phyloP scores from a whole-genome alignment of 2,888 invertebrate species.

The Oscheius sp. region DNA sequence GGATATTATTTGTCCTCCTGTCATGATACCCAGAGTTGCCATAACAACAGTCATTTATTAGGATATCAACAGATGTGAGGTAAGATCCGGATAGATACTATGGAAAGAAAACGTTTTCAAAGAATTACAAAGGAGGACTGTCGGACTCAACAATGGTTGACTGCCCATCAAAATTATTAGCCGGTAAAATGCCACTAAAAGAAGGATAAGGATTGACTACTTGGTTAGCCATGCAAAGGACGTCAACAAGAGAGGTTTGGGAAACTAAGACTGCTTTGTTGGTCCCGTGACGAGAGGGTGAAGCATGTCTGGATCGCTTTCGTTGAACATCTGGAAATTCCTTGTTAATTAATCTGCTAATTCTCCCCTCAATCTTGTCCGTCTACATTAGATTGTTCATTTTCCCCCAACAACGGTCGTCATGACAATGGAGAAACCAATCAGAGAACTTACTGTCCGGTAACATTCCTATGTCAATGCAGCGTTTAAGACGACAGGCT shows the following conservation, averaged over 20 bases:
- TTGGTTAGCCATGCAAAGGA: neutral
- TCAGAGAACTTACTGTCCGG: slow-evolving; percentile 60
- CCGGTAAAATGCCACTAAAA: no score
- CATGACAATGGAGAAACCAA: neutral
- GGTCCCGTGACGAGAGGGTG: neutral
- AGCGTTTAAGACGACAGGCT: slow-evolving; percentile 63
- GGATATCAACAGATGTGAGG: no score
- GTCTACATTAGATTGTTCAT: no score
- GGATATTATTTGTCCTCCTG: neutral
- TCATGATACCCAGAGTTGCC: slow-evolving; percentile 7
- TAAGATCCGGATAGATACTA: no score
- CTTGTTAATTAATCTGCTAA: neutral
- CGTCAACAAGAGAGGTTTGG: neutral
- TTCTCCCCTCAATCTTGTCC: no score
- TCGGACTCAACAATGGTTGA: no score
- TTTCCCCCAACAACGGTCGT: no score
- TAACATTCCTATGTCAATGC: slow-evolving; percentile 67
- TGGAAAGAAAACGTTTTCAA: no score
- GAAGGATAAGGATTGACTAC: neutral
- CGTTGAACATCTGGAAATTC: slow-evolving; percentile 59
- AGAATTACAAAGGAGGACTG: no score
- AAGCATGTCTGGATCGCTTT: slow-evolving; percentile 50
- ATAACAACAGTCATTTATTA: neutral
- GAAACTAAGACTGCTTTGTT: neutral
- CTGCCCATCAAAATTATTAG: no score